These are phyloP conservation scores for Temnothorax curvispinosus DNA, from an alignment of 1,140 invertebrate species.

Conservation along the genomic window DNA sequence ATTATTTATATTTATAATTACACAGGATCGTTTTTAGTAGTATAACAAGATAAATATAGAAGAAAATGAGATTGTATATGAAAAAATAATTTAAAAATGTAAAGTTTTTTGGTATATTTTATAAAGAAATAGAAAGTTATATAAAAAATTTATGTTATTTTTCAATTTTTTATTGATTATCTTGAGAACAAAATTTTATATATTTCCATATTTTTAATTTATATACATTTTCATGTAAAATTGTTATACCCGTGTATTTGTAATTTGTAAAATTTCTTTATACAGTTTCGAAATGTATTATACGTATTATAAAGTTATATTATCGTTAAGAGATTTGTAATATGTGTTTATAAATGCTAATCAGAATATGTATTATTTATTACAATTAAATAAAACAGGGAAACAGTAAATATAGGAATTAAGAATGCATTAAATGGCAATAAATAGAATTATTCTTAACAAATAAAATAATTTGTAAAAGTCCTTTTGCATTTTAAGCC, in stretches of 20 bases:
- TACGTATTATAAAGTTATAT: background rate
- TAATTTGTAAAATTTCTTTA: background rate
- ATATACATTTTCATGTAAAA: background rate
- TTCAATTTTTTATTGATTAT: background rate
- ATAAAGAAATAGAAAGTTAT: background rate
- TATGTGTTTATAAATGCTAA: background rate
- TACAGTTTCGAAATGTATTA: background rate
- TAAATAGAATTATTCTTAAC: background rate
- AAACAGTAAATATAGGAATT: background rate
- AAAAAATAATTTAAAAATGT: background rate
- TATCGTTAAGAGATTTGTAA: background rate
- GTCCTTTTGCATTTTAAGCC: background rate
- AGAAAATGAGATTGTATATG: background rate
- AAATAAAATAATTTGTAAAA: background rate
- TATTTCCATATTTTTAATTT: background rate
- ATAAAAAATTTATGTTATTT: background rate
- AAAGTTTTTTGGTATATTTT: background rate
- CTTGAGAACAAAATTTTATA: background rate
- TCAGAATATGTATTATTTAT: background rate
- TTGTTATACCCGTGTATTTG: background rate
- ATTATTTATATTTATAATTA: background rate
- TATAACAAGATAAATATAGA: background rate
- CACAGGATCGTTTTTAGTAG: background rate
- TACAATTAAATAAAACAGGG: background rate
- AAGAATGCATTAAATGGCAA: background rate